phyloP scores from a whole-genome alignment of 2,888 invertebrate species.

The Tachystola acroxantha region DNA sequence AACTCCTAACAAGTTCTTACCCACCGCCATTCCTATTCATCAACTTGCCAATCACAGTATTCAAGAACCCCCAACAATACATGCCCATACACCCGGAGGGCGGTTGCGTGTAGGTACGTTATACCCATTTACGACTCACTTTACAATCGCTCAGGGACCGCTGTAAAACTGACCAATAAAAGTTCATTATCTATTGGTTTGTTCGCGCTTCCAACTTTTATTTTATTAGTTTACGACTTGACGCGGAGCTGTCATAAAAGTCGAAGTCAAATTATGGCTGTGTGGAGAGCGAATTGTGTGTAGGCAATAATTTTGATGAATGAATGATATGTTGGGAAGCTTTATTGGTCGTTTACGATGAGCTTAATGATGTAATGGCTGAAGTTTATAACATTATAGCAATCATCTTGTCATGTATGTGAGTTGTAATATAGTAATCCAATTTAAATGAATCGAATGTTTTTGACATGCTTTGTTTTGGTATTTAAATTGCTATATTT shows the following conservation, averaged over 20 bases:
- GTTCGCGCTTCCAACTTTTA: slow-evolving; percentile 72
- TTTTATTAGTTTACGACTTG: slow-evolving; percentile 69
- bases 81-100: slow-evolving; percentile 21
- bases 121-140: slow-evolving; percentile 37
- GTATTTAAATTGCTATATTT: background rate
- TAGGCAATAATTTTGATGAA: slow-evolving; percentile 6
- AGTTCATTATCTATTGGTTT: slow-evolving; percentile 75
- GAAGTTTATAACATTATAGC: slow-evolving; percentile 6
- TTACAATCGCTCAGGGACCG: slow-evolving; percentile 66
- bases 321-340: slow-evolving; percentile 7
- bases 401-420: background rate
- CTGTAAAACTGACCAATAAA: slow-evolving; percentile 78
- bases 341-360: slow-evolving; percentile 9
- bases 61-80: slow-evolving; percentile 24
- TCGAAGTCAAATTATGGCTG: slow-evolving; percentile 20
- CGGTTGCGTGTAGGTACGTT: slow-evolving; percentile 33
- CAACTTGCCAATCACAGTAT: slow-evolving; percentile 32
- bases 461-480: background rate
- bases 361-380: slow-evolving; percentile 3
- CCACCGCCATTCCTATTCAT: slow-evolving; percentile 18
- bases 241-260: slow-evolving; percentile 48
- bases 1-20: background rate
- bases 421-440: too few species aligned
- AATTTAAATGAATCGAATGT: too few species aligned
- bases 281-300: slow-evolving; percentile 11